phyloP scores from a whole-genome alignment of 1,140 invertebrate species.

The Formica exsecta region DNA sequence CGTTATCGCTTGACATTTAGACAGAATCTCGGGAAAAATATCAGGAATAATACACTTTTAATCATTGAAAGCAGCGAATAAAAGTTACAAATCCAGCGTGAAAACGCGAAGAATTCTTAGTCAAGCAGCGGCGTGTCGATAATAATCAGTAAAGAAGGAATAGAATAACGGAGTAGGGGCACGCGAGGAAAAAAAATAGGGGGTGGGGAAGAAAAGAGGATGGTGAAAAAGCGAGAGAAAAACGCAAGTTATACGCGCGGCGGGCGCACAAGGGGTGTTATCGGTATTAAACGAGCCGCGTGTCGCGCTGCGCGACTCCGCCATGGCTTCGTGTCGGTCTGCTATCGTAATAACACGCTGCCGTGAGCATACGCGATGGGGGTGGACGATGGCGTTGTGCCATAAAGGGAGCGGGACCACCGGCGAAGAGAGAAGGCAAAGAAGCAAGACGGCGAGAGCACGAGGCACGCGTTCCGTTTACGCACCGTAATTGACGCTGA shows the following conservation, averaged over 20 bases:
- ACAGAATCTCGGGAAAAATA: background rate
- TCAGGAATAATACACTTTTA: background rate
- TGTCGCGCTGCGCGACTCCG: constrained; percentile 50
- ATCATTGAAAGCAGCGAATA: constrained; percentile 17
- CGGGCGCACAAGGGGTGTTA: constrained; percentile 29
- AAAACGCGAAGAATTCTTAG: constrained; percentile 50
- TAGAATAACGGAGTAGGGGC: constrained; percentile 32
- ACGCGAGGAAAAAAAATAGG: constrained; percentile 19
- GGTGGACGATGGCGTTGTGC: constrained; percentile 45
- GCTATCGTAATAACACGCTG: constrained; percentile 63
- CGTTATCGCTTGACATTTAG: background rate
- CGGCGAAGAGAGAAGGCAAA: background rate
- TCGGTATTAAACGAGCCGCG: constrained; percentile 60
- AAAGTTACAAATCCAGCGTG: constrained; percentile 41
- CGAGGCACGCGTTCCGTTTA: constrained; percentile 55
- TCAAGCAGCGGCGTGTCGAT: constrained; percentile 32
- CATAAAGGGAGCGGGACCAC: constrained; percentile 19
- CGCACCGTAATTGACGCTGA: constrained; percentile 61
- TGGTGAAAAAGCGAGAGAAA: background rate
- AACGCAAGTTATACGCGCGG: constrained; percentile 14
- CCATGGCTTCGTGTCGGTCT: constrained; percentile 36
- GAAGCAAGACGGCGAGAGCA: background rate
- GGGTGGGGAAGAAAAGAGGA: background rate
- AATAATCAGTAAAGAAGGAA: constrained; percentile 32
- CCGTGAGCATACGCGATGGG: constrained; percentile 50